Conservation (phyloP, 2,113 vertebrate genomes). For the Lipotes vexillifer region DNA sequence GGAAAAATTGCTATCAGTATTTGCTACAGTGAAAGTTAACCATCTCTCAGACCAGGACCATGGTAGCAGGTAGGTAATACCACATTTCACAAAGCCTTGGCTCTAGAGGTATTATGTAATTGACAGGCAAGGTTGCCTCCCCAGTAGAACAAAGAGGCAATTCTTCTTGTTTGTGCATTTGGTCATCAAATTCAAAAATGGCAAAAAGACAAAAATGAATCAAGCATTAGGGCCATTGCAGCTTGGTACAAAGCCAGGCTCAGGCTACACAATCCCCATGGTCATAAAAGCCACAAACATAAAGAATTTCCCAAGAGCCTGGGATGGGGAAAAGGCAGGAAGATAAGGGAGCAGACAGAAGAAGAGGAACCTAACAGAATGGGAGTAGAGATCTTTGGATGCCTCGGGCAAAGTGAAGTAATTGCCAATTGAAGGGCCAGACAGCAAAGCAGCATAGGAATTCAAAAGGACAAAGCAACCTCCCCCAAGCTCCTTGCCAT, state of each 20-base stretch:
- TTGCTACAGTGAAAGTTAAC: background rate
- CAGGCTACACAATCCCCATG: background rate
- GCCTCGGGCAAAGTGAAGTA: background rate
- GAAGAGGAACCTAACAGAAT: background rate
- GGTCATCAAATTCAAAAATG: slow-evolving; percentile 62
- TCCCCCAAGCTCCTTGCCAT: background rate
- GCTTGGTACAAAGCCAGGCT: background rate
- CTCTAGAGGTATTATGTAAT: slow-evolving; percentile 48
- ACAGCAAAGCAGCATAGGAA: background rate
- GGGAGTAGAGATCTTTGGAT: background rate
- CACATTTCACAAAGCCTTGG: slow-evolving; percentile 49
- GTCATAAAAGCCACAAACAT: background rate
- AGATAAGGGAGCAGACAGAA: background rate
- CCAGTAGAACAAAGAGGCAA: background rate
- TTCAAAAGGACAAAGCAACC: background rate
- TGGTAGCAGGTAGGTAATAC: slow-evolving; percentile 45
- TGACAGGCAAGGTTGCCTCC: background rate
- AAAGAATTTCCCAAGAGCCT: background rate
- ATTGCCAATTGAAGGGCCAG: background rate
- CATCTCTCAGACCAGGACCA: slow-evolving; percentile 64
- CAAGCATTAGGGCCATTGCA: background rate
- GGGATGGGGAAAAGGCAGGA: background rate
- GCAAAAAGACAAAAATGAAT: slow-evolving; percentile 34
- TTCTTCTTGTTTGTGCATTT: slow-evolving; percentile 22
- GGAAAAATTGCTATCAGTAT: background rate